phyloP scores from a whole-genome alignment of 1,140 invertebrate species.

The Neodiprion virginianus region DNA sequence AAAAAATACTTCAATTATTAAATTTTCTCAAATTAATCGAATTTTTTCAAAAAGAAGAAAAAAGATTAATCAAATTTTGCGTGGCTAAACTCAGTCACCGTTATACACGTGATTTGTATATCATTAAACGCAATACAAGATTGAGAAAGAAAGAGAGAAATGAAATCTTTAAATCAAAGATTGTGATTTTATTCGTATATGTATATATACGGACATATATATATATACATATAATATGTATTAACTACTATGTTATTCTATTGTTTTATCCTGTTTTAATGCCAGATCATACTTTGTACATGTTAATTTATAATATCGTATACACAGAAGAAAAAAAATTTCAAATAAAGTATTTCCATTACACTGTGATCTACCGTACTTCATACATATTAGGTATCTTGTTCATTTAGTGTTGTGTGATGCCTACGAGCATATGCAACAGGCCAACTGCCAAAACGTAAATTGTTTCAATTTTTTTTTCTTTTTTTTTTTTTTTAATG shows the following conservation, averaged over 20 bases:
- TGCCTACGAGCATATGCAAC: too few relatives aligned
- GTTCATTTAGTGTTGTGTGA: too few relatives aligned
- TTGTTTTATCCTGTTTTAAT: not conserved
- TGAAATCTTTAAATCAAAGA: not conserved
- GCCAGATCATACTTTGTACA: not conserved
- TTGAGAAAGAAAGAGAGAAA: not conserved
- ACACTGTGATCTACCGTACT: not conserved
- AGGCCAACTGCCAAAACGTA: too few relatives aligned
- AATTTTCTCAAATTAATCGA: not conserved
- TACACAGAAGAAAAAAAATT: not conserved
- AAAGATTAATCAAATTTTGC: not conserved
- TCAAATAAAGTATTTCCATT: not conserved
- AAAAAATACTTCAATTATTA: not conserved
- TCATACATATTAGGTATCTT: not conserved
- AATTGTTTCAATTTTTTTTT: slow-evolving; percentile 16
- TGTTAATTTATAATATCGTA: not conserved
- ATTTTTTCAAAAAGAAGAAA: not conserved
- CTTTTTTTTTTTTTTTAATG: slow-evolving; percentile 20
- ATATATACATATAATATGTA: too few relatives aligned
- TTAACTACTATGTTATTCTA: not conserved
- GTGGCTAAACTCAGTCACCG: too few relatives aligned
- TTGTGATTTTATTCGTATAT: not conserved
- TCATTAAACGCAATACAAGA: too few relatives aligned
- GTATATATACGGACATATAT: not conserved
- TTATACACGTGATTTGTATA: too few relatives aligned